phyloP scores from a whole-genome alignment of 2,113 vertebrate genomes.

The Gambusia holbrooki region DNA sequence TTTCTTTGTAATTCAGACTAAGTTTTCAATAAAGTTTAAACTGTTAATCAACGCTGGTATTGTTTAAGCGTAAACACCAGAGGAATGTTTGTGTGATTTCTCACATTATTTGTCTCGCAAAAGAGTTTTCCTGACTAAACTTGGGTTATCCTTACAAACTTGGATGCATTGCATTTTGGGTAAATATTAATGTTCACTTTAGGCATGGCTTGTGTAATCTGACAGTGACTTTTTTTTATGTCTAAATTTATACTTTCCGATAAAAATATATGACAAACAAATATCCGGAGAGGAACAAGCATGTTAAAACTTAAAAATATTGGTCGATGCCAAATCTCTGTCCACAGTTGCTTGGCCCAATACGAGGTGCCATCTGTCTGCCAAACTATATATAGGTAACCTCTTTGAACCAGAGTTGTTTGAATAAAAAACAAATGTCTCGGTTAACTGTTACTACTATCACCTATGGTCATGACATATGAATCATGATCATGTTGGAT shows the following conservation, averaged over 20 bases:
- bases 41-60: not conserved
- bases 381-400: no score
- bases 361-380: no score
- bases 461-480: no score
- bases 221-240: not conserved
- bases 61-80: not conserved
- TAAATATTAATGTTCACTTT: not conserved
- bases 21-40: slow-evolving; percentile 34
- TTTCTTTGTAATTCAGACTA: slow-evolving; percentile 47
- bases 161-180: not conserved
- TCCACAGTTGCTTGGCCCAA: no score
- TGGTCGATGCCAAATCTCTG: not conserved
- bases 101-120: not conserved
- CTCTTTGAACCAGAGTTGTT: no score
- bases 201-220: not conserved
- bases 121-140: no score
- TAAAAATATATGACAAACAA: not conserved
- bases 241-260: not conserved
- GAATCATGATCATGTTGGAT: no score
- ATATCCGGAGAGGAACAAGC: not conserved
- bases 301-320: not conserved
- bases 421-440: no score
- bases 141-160: not conserved
- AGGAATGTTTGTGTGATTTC: no score
- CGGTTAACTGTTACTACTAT: no score